A percentile compares a stretch with the other conserved stretches of the same genome.
phyloP scores from a whole-genome alignment of 2,797 vertebrate genomes.

The Tragelaphus eurycerus region DNA sequence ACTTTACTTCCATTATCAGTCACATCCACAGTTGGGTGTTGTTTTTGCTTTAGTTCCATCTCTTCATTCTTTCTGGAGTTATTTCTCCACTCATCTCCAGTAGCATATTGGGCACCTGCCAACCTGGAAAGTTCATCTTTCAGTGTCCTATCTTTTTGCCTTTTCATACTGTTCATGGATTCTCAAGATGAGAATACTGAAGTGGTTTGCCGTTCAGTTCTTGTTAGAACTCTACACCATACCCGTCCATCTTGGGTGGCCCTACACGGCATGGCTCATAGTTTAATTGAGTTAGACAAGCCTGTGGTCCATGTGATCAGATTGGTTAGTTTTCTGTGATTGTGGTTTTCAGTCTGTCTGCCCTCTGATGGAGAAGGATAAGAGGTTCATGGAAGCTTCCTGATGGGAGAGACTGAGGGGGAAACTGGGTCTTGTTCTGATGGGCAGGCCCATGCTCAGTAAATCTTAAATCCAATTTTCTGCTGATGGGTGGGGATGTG shows the following conservation, averaged over 20 bases:
- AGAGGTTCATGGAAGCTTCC: background rate
- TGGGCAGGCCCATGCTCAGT: background rate
- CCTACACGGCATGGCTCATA: background rate
- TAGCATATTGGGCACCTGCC: background rate
- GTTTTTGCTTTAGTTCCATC: background rate
- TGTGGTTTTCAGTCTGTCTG: background rate
- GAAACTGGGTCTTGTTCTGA: background rate
- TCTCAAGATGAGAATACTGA: background rate
- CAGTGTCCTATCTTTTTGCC: background rate
- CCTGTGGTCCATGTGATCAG: background rate
- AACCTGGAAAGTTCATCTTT: background rate
- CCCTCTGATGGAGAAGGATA: background rate
- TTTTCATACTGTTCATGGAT: background rate
- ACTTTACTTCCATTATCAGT: too few relatives aligned
- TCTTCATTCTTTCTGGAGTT: background rate
- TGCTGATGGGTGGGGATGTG: background rate
- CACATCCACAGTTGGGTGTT: background rate
- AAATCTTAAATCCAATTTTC: background rate
- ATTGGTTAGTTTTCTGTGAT: background rate
- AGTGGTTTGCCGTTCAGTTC: background rate
- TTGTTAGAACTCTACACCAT: background rate
- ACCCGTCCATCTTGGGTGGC: background rate
- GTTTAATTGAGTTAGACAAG: background rate
- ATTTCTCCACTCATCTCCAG: background rate
- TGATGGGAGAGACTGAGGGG: background rate